A percentile compares a stretch with the other conserved stretches of the same genome.
phyloP scores from a whole-genome alignment of 2,797 vertebrate species.

The Mus caroli region DNA sequence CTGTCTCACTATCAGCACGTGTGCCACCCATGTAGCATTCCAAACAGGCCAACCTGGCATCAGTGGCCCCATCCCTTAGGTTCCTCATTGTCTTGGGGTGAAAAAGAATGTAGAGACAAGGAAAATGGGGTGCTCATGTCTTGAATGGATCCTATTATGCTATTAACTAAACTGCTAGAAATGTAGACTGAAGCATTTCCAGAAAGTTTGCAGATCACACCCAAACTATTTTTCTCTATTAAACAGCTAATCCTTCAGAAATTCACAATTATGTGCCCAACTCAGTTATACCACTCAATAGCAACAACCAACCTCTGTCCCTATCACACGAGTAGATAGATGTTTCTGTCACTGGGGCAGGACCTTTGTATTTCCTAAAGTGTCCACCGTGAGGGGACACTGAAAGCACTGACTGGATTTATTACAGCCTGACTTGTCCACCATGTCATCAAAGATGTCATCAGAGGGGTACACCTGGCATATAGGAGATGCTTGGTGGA shows the following conservation, averaged over 20 bases:
- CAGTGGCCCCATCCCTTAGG: not conserved
- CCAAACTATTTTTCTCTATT: not conserved
- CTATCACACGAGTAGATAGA: not conserved
- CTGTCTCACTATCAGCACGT: fast-evolving
- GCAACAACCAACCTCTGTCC: fast-evolving
- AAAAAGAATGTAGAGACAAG: not conserved
- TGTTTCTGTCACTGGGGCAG: not conserved
- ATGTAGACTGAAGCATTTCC: not conserved
- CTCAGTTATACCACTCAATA: not conserved
- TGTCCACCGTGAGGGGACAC: not conserved
- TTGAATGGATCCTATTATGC: too few species aligned
- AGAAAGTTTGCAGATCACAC: not conserved
- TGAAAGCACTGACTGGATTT: not conserved
- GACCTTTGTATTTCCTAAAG: not conserved
- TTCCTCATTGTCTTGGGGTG: not conserved
- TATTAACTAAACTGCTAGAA: not conserved
- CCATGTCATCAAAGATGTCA: fast-evolving
- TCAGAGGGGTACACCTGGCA: not conserved
- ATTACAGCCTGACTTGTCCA: not conserved
- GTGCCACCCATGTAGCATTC: not conserved
- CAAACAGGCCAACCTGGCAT: not conserved
- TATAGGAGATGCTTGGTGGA: conserved; percentile 54
- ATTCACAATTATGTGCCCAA: not conserved
- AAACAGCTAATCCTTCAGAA: not conserved
- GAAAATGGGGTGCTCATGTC: not conserved